Conservation (phyloP, 2,888 invertebrate species). For the Ectemnius continuus region DNA sequence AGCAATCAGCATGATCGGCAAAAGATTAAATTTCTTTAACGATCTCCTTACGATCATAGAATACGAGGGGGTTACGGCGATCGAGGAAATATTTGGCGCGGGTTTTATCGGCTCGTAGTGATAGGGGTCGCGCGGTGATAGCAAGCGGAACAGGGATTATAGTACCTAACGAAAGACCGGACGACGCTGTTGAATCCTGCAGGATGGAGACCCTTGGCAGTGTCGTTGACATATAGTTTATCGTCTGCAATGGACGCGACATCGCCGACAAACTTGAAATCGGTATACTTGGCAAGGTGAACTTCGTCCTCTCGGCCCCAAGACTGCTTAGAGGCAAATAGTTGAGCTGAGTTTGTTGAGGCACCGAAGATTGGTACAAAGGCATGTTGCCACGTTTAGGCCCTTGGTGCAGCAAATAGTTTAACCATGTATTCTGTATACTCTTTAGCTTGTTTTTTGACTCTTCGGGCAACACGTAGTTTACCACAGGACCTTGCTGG, state of each 20-base stretch:
- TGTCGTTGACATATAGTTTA: constrained; percentile 55
- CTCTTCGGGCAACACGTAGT: constrained; percentile 51
- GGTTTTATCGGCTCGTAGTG: constrained; percentile 14
- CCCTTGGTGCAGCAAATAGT: constrained; percentile 57
- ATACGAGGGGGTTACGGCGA: not conserved
- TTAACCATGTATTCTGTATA: constrained; percentile 42
- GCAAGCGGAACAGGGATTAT: not conserved
- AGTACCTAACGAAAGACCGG: constrained; percentile 53
- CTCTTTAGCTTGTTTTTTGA: constrained; percentile 42
- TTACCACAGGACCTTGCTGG: constrained; percentile 38
- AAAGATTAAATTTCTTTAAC: constrained; percentile 32
- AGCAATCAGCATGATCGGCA: not conserved
- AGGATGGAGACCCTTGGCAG: constrained; percentile 56
- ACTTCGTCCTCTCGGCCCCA: constrained; percentile 27
- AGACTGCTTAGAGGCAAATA: constrained; percentile 47
- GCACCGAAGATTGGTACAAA: constrained; percentile 51
- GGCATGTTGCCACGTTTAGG: constrained; percentile 56
- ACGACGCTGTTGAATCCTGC: constrained; percentile 40
- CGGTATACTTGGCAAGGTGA: constrained; percentile 57
- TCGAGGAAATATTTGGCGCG: constrained; percentile 1
- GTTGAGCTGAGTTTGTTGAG: constrained; percentile 47
- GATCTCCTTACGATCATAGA: not conserved
- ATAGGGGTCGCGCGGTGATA: not conserved
- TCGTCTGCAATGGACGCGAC: constrained; percentile 53
- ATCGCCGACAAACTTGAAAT: constrained; percentile 55